Conservation (phyloP, 2,888 invertebrate genomes). For the Aphodius granarius region DNA sequence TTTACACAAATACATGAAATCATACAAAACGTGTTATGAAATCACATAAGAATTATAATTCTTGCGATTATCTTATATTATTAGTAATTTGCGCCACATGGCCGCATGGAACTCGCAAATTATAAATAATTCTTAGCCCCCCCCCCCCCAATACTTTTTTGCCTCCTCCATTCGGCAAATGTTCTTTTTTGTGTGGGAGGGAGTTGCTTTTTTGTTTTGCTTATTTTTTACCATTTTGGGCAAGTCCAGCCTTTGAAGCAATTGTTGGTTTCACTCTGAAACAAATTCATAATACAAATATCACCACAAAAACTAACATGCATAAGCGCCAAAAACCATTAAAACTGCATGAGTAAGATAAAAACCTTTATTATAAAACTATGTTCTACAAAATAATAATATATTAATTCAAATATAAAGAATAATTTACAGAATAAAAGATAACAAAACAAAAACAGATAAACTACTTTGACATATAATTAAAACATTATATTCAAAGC, state of each 20-base stretch:
- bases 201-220: conserved; percentile 26
- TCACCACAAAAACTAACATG: neutral
- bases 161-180: neutral
- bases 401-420: neutral
- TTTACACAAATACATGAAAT: conserved; percentile 46
- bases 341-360: neutral
- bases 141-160: neutral
- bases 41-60: conserved; percentile 51
- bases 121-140: neutral
- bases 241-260: conserved; percentile 41
- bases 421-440: neutral
- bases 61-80: conserved; percentile 40
- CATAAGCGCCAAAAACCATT: neutral
- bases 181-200: conserved; percentile 10
- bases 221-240: conserved; percentile 49
- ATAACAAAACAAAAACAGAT: neutral
- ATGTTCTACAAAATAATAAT: neutral
- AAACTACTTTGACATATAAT: neutral
- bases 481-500: neutral
- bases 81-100: conserved; percentile 44
- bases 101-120: conserved; percentile 50
- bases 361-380: neutral
- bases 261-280: conserved; percentile 31
- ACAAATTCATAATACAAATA: conserved; percentile 3
- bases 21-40: conserved; percentile 51